A percentile compares a stretch with the other conserved stretches of the same genome.
Evolutionary conservation across 2,888 invertebrate species (phyloP).

Genomic region (Conomelus anceps): DNA sequence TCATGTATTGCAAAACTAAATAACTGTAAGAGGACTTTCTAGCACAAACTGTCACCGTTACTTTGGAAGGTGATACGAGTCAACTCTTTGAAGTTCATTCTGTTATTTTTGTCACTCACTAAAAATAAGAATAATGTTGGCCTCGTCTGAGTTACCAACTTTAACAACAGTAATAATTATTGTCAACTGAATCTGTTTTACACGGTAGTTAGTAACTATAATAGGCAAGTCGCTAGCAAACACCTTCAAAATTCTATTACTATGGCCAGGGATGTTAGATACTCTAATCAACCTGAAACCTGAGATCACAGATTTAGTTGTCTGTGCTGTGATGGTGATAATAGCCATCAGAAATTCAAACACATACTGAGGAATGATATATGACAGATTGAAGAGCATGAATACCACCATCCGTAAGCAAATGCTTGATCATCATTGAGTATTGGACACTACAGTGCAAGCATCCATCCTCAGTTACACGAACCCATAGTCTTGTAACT

Average conservation of each 20-base stretch:
- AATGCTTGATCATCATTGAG: too few species aligned
- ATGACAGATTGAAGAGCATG: too few species aligned
- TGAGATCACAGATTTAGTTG: too few species aligned
- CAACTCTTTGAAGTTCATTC: neutral
- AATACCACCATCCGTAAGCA: too few species aligned
- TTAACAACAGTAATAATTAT: neutral
- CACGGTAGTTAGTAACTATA: neutral
- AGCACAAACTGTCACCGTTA: neutral
- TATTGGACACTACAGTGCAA: too few species aligned
- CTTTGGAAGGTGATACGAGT: neutral
- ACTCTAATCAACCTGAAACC: neutral
- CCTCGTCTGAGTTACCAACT: neutral
- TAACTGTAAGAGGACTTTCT: neutral
- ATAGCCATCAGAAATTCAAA: too few species aligned
- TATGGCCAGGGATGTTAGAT: neutral
- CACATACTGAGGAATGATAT: too few species aligned
- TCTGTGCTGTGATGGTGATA: too few species aligned
- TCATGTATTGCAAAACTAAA: neutral
- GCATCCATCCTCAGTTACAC: too few species aligned
- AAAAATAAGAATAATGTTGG: neutral
- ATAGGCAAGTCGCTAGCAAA: neutral
- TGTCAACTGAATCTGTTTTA: neutral
- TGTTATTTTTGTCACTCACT: neutral
- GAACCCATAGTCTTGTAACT: too few species aligned
- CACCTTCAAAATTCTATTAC: neutral